Base-by-base conservation (phyloP, 2,888 invertebrate species). In the Agrochola macilenta region DNA sequence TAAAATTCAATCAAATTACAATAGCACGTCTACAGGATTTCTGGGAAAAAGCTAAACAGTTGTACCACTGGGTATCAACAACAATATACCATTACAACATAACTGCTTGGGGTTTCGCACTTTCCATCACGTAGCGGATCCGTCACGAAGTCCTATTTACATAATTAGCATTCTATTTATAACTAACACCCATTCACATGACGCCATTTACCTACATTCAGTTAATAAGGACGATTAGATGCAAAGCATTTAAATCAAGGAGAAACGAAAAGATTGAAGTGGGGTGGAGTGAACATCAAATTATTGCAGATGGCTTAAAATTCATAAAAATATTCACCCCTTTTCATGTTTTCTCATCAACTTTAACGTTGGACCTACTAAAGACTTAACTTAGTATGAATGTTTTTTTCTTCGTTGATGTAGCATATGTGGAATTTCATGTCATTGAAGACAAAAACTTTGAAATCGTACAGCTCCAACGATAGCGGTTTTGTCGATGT, bases 121-220 rank as follows among this genome's bases (percentile, higher is more conserved):
- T 92, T 92, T 91, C 90, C 88, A 89, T 88, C 90, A 90, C 91
- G 88, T 90, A 89, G 76, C 79, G 72, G 76, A 85, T 84, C 85
- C 78, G 89, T 88, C 90, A 91, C 90, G 88, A 87, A 84, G 79
- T 84, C 89, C 87, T 78, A 90, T 90, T 90, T 89, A 87, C 89
- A 90, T 89, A 88, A 90, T 89, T 88, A 88, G 78, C 81, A 83
- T 86, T 81, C 85, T 90, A 89, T 89, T 89, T 86, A 87, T 87
- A 88, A 81, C 58, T 74, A 82, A 84, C 83, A 84, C 68, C 71
- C 63, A 76, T 77, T 83, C 78, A 72, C 76, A 81, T 85, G 85
- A 71, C 74, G 76, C 75, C 76, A 82, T 89, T 84, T 86, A 83
- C 84, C 84, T 78, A 88, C 82, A 82, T 78, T 78, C 71, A 20